These are phyloP conservation scores for Apodemia hepburni DNA, from an alignment of 2,888 invertebrate species.

Conservation along the genomic window DNA sequence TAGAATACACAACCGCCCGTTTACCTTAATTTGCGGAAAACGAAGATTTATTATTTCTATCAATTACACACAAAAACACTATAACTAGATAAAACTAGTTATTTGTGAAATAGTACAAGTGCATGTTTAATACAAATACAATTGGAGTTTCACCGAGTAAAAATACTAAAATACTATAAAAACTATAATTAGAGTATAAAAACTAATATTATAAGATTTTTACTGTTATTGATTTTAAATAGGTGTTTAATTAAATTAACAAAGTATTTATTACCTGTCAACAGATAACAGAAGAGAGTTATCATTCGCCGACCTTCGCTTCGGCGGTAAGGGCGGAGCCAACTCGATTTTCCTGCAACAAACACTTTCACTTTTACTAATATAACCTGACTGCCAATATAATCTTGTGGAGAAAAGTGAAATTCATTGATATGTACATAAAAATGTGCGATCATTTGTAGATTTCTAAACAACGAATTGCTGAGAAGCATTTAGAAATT, in stretches of 20 bases:
- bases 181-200: too few species aligned
- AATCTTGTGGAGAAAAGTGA: conserved; percentile 32
- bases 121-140: too few species aligned
- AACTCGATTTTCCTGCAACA: conserved; percentile 81
- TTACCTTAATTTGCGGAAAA: too few species aligned
- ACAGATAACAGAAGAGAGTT: conserved; percentile 76
- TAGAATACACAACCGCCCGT: not conserved
- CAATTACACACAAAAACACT: too few species aligned
- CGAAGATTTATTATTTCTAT: too few species aligned
- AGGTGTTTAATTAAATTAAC: not conserved
- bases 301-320: conserved; percentile 81
- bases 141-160: too few species aligned
- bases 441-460: not conserved
- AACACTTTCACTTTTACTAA: conserved; percentile 40
- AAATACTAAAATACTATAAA: too few species aligned
- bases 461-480: not conserved
- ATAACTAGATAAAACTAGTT: too few species aligned
- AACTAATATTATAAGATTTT: too few species aligned
- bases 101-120: too few species aligned
- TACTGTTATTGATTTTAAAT: not conserved
- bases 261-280: conserved; percentile 72
- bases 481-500: not conserved
- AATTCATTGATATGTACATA: not conserved
- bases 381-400: conserved; percentile 29
- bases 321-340: conserved; percentile 90